phyloP scores from a whole-genome alignment of 1,140 invertebrate species.

The Choristoneura fumiferana region DNA sequence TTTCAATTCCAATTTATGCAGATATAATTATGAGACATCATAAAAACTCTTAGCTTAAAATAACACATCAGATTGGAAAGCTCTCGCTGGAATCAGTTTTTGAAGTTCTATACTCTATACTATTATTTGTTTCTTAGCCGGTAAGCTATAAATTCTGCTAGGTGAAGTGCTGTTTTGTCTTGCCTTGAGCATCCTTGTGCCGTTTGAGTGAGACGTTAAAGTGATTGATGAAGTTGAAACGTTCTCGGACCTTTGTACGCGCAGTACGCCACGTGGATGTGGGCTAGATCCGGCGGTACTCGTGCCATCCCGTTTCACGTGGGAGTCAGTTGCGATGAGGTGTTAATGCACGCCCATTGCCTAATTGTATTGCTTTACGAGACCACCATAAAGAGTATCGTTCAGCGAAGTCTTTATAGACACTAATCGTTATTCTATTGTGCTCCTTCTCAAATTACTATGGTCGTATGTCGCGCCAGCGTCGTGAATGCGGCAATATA shows the following conservation, averaged over 20 bases:
- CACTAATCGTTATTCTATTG: conserved; percentile 64
- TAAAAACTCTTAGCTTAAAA: too few species aligned
- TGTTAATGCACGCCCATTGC: conserved; percentile 73
- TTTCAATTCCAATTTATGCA: too few species aligned
- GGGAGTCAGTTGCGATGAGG: conserved; percentile 56
- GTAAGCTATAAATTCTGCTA: neutral
- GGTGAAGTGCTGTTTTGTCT: neutral
- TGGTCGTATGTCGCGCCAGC: conserved; percentile 18
- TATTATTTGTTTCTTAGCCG: neutral
- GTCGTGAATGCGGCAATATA: conserved; percentile 25
- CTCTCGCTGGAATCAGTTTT: too few species aligned
- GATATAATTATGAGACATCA: too few species aligned
- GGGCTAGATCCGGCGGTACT: conserved; percentile 48
- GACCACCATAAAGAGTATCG: conserved; percentile 61
- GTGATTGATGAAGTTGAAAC: conserved; percentile 13
- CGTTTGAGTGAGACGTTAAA: conserved; percentile 10
- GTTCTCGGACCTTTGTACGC: conserved; percentile 2
- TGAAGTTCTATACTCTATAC: too few species aligned
- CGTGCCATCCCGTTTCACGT: conserved; percentile 39
- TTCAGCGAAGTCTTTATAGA: conserved; percentile 51
- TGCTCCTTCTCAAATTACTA: conserved; percentile 32
- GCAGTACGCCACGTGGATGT: conserved; percentile 40
- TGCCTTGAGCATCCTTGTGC: neutral
- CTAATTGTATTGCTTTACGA: conserved; percentile 74
- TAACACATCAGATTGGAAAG: too few species aligned